phyloP scores from a whole-genome alignment of 2,888 invertebrate genomes.

The Synergus itoensis region DNA sequence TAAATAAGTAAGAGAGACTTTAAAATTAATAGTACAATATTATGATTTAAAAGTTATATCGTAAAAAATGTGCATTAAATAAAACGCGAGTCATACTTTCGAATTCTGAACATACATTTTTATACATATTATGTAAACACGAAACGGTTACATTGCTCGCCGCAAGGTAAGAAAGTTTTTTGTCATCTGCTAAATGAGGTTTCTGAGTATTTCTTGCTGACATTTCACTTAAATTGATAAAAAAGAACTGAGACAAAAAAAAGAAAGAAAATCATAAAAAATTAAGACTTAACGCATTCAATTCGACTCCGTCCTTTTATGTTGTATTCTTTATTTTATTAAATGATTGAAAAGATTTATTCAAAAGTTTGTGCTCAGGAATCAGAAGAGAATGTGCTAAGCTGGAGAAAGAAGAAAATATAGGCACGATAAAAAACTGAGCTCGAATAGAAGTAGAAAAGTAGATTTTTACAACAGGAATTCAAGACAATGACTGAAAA shows the following conservation, averaged over 20 bases:
- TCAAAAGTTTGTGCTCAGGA: not conserved
- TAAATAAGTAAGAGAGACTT: not conserved
- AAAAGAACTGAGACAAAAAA: not conserved
- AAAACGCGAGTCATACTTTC: not conserved
- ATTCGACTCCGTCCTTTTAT: not conserved
- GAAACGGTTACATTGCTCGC: slow-evolving; percentile 33
- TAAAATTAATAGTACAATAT: not conserved
- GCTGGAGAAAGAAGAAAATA: not conserved
- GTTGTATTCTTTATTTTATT: not conserved
- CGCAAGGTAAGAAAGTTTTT: slow-evolving; percentile 37
- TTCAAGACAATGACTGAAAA: not conserved
- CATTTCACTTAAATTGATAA: slow-evolving; percentile 3
- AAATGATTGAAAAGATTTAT: not conserved
- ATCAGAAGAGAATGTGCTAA: not conserved
- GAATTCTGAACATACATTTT: slow-evolving; percentile 15
- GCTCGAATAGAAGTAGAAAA: not conserved
- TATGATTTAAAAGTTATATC: not conserved
- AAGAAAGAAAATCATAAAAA: not conserved
- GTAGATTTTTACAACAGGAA: slow-evolving; percentile 1
- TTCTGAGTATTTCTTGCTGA: slow-evolving; percentile 7
- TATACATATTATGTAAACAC: slow-evolving; percentile 16
- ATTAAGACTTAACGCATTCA: not conserved
- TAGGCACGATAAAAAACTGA: not conserved
- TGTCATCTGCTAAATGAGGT: not conserved
- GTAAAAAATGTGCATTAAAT: not conserved